Percentiles rank a stretch among this genome's conserved stretches.
Evolutionary conservation across 1,140 invertebrate species (phyloP).

Genomic region (Bombus confusus): DNA sequence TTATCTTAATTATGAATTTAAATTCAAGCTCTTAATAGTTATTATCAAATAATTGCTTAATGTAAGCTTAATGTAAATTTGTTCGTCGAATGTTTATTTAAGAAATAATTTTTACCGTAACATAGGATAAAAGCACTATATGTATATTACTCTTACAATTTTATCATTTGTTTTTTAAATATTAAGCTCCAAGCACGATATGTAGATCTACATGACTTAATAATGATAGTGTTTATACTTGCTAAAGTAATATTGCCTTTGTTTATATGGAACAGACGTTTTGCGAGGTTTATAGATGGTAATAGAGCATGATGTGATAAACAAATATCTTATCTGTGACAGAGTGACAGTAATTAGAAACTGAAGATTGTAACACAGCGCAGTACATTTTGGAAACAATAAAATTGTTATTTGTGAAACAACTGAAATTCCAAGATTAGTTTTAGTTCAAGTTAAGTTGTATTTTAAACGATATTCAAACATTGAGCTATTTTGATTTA

Average conservation of each 20-base stretch:
- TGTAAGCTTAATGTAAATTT: conserved; percentile 58
- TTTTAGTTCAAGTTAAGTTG: neutral
- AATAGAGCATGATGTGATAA: neutral
- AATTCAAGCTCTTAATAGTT: conserved; percentile 64
- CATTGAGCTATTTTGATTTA: neutral
- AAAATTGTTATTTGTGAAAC: conserved; percentile 35
- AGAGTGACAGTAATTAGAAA: conserved; percentile 40
- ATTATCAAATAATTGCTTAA: conserved; percentile 6
- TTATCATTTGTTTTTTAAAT: neutral
- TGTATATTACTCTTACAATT: neutral
- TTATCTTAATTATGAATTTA: conserved; percentile 66
- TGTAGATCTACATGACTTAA: neutral
- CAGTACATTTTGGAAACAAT: conserved; percentile 55
- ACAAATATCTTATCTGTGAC: conserved; percentile 30
- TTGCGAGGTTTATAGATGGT: neutral
- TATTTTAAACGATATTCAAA: neutral
- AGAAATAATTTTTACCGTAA: neutral
- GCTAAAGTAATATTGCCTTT: neutral
- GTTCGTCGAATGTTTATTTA: conserved; percentile 59
- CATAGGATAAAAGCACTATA: neutral
- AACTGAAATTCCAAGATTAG: neutral
- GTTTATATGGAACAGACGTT: neutral
- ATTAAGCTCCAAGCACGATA: conserved; percentile 17
- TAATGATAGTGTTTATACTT: neutral
- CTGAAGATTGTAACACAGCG: conserved; percentile 22